Evolutionary conservation across 2,888 invertebrate genomes (phyloP).

Genomic region (Amorpha juglandis): DNA sequence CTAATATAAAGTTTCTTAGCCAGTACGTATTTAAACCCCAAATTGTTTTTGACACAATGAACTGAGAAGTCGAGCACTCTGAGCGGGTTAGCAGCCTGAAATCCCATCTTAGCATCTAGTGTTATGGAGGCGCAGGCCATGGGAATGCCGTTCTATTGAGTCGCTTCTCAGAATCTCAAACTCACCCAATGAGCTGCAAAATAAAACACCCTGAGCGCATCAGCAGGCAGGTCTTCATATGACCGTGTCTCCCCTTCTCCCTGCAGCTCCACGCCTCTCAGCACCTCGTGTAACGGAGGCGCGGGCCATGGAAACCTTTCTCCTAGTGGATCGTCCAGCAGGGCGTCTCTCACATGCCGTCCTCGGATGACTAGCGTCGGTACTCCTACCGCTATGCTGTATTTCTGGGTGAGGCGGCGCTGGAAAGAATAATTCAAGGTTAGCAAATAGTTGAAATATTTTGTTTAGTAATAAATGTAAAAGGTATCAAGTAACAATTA

Average conservation of each 20-base stretch:
- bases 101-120: too few species aligned
- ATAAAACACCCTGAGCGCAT: slow-evolving; percentile 89
- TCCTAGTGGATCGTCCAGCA: slow-evolving; percentile 87
- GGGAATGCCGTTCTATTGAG: too few species aligned
- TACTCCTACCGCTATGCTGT: slow-evolving; percentile 90
- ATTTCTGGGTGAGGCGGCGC: slow-evolving; percentile 90
- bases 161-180: slow-evolving; percentile 29
- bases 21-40: too few species aligned
- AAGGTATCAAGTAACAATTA: too few species aligned
- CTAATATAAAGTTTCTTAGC: too few species aligned
- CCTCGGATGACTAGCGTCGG: slow-evolving; percentile 91
- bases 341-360: slow-evolving; percentile 85
- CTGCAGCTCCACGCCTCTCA: slow-evolving; percentile 78
- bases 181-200: slow-evolving; percentile 96
- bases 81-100: too few species aligned
- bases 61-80: too few species aligned
- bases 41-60: too few species aligned
- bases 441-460: not conserved
- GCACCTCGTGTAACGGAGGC: slow-evolving; percentile 85
- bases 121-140: too few species aligned
- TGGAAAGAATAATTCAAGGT: slow-evolving; percentile 58
- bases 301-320: slow-evolving; percentile 92
- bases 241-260: slow-evolving; percentile 64
- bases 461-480: too few species aligned
- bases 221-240: slow-evolving; percentile 85